These are phyloP conservation scores for Xenops minutus DNA, from an alignment of 2,797 vertebrate species.

Conservation along the genomic window DNA sequence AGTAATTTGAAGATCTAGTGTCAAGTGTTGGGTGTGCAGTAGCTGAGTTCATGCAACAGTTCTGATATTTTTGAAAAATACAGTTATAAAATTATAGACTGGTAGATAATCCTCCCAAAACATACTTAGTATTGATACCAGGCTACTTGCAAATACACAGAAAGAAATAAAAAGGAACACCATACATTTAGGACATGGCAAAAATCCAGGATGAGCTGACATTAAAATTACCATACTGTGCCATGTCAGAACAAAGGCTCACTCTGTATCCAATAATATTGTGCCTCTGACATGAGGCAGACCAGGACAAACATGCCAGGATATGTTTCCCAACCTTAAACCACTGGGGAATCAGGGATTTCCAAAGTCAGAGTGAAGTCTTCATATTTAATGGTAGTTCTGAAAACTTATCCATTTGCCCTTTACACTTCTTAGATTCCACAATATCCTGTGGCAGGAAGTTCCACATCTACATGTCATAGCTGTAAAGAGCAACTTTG, in stretches of 20 bases:
- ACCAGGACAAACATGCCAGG: neutral
- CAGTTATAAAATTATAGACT: neutral
- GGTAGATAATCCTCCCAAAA: neutral
- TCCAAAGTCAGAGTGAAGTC: neutral
- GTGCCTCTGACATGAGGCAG: neutral
- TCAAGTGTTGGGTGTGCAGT: neutral
- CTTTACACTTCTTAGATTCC: neutral
- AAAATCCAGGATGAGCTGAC: neutral
- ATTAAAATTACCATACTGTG: fast-evolving
- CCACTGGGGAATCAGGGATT: neutral
- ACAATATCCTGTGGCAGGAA: neutral
- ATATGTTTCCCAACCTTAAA: neutral
- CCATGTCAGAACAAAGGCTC: neutral
- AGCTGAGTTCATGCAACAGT: neutral
- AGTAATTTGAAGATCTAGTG: neutral
- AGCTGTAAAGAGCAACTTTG: neutral
- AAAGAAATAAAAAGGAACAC: neutral
- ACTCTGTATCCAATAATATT: neutral
- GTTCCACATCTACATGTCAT: neutral
- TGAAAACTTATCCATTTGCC: neutral
- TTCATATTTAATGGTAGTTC: neutral
- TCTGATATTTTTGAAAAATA: neutral
- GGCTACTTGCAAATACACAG: neutral
- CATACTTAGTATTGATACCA: neutral
- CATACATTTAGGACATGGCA: neutral